Conservation (phyloP, 2,888 invertebrate species). For the Hesperia comma region DNA sequence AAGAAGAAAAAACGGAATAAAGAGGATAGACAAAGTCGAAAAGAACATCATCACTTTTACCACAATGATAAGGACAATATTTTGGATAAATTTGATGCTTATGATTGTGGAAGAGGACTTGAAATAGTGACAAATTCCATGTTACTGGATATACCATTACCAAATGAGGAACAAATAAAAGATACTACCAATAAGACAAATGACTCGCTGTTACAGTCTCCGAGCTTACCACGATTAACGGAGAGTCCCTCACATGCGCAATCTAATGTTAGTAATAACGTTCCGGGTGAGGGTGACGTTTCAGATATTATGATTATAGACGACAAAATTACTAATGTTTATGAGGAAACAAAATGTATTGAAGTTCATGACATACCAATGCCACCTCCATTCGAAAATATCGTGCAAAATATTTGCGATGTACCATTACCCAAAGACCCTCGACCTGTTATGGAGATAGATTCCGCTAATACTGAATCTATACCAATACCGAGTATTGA, state of each 20-base stretch:
- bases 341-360: conserved; percentile 58
- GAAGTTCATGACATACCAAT: conserved; percentile 73
- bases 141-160: conserved; percentile 70
- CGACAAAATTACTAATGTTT: conserved; percentile 54
- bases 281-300: conserved; percentile 43
- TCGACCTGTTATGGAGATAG: conserved; percentile 54
- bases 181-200: conserved; percentile 58
- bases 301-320: conserved; percentile 49
- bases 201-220: conserved; percentile 77
- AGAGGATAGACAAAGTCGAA: conserved; percentile 89
- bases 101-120: conserved; percentile 49
- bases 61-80: conserved; percentile 80
- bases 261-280: conserved; percentile 53
- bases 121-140: conserved; percentile 63
- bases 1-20: conserved; percentile 93
- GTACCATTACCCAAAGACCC: conserved; percentile 75
- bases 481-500: conserved; percentile 87
- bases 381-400: conserved; percentile 69
- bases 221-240: conserved; percentile 86
- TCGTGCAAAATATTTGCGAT: conserved; percentile 70
- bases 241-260: conserved; percentile 84
- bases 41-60: conserved; percentile 87
- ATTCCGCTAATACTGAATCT: conserved; percentile 68
- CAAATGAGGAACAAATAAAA: conserved; percentile 61
- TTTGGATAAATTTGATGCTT: conserved; percentile 52